These are phyloP conservation scores for Amphimedon queenslandica DNA, from an alignment of 37 sponge, comb jelly and placozoan species.

Conservation along the genomic window DNA sequence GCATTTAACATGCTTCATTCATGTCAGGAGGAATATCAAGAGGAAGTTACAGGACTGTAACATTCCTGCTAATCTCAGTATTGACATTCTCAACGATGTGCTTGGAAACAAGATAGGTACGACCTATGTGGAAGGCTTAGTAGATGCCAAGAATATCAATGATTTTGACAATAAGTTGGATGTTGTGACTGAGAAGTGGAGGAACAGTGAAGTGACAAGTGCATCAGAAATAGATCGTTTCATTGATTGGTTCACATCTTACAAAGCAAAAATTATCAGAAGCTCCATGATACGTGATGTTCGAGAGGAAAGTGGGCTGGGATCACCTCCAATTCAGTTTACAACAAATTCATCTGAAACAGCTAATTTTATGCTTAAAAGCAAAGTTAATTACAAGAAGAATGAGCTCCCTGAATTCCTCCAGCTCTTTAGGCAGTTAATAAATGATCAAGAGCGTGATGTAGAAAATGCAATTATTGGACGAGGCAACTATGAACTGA, in stretches of 20 bases:
- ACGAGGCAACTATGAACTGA: constrained; percentile 34
- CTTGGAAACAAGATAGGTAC: constrained; percentile 20
- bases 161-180: constrained; percentile 14
- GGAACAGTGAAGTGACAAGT: neutral
- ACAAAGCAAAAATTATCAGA: too few species aligned
- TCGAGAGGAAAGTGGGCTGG: constrained; percentile 17
- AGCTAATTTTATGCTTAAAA: constrained; percentile 2
- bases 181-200: neutral
- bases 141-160: constrained; percentile 15
- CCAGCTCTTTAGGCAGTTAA: constrained; percentile 4
- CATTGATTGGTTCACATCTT: too few species aligned
- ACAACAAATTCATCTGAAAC: constrained; percentile 15
- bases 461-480: constrained; percentile 42
- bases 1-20: constrained; percentile 49
- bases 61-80: constrained; percentile 6
- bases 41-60: constrained; percentile 15
- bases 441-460: constrained; percentile 24
- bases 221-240: neutral
- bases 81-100: constrained; percentile 27
- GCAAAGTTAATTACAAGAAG: neutral
- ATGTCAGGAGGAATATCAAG: constrained; percentile 34
- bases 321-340: constrained; percentile 31
- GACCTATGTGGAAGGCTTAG: constrained; percentile 31
- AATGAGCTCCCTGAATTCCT: constrained; percentile 10
- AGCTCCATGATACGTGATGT: too few species aligned